A percentile compares a stretch with the other conserved stretches of the same genome.
These are phyloP conservation scores for Carollia perspicillata DNA, from an alignment of 2,113 vertebrate species.

Conservation along the genomic window DNA sequence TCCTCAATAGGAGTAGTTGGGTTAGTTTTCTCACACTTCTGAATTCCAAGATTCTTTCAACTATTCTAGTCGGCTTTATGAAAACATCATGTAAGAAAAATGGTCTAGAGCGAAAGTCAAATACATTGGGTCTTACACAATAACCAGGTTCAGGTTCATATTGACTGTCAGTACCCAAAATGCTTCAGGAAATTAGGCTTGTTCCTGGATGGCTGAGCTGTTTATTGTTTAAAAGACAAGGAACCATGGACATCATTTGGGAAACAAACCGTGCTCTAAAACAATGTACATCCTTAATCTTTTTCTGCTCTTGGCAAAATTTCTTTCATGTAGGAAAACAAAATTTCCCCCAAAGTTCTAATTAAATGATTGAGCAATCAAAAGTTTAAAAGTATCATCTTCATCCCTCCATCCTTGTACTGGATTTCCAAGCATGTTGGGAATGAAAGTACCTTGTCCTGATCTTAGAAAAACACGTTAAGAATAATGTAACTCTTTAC, in stretches of 20 bases:
- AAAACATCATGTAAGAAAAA: slow-evolving; percentile 27
- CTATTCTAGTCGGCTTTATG: neutral
- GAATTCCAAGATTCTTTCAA: neutral
- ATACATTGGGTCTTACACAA: neutral
- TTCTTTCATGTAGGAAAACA: neutral
- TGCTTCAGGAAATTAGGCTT: neutral
- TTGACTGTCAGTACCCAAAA: neutral
- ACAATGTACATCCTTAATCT: neutral
- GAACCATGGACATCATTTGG: neutral
- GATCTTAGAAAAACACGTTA: neutral
- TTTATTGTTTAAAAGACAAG: neutral
- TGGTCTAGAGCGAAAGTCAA: neutral
- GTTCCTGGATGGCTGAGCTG: neutral
- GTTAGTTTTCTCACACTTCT: neutral
- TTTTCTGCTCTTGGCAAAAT: neutral
- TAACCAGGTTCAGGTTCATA: neutral
- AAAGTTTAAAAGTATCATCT: neutral
- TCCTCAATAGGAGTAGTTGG: neutral
- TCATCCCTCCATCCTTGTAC: rapidly evolving
- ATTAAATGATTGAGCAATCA: neutral
- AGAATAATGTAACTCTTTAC: neutral
- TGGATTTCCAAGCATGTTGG: neutral
- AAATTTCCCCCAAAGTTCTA: neutral
- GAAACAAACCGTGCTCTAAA: neutral
- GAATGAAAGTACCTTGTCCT: neutral